A percentile compares a stretch with the other conserved stretches of the same genome.
phyloP scores from a whole-genome alignment of 2,113 vertebrate genomes.

The Platysternon megacephalum region DNA sequence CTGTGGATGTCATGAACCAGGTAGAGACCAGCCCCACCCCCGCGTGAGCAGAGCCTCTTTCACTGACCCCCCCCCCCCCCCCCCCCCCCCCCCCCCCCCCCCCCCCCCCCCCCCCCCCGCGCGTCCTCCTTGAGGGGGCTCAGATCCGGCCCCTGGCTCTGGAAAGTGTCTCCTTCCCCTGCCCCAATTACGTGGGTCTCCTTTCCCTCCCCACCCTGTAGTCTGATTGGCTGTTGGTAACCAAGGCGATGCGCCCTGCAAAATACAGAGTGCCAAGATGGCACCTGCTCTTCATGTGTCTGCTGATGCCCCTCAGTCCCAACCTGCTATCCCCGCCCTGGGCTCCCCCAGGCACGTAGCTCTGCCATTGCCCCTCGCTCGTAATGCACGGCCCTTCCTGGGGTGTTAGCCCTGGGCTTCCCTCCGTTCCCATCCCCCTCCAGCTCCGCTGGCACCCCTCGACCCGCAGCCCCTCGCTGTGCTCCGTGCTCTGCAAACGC shows the following conservation, averaged over 20 bases:
- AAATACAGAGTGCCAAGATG: too few species aligned
- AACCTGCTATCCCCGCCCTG: neutral
- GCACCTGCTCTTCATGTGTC: too few species aligned
- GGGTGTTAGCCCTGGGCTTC: slow-evolving; percentile 21
- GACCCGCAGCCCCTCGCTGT: too few species aligned
- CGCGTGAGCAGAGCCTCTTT: neutral
- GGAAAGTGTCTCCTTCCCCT: neutral
- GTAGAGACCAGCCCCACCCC: slow-evolving; percentile 67
- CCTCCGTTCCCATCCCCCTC: accelerated
- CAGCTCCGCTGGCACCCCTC: neutral
- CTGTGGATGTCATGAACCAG: slow-evolving; percentile 93
- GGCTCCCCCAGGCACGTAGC: neutral
- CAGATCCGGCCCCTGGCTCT: neutral
- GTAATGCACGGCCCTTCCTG: neutral
- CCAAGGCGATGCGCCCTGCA: neutral
- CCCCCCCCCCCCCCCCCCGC: too few species aligned
- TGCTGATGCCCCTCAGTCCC: too few species aligned
- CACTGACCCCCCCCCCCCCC: too few species aligned
- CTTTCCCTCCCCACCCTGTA: neutral
- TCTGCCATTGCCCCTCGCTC: neutral
- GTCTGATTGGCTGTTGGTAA: too few species aligned
- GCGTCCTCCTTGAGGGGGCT: too few species aligned
- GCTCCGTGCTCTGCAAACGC: neutral
- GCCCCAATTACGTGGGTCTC: neutral
- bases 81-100: too few species aligned